Percentiles rank a stretch among this genome's conserved stretches.
Evolutionary conservation across 2,113 vertebrate species (phyloP).

Genomic region (Axis porcinus): DNA sequence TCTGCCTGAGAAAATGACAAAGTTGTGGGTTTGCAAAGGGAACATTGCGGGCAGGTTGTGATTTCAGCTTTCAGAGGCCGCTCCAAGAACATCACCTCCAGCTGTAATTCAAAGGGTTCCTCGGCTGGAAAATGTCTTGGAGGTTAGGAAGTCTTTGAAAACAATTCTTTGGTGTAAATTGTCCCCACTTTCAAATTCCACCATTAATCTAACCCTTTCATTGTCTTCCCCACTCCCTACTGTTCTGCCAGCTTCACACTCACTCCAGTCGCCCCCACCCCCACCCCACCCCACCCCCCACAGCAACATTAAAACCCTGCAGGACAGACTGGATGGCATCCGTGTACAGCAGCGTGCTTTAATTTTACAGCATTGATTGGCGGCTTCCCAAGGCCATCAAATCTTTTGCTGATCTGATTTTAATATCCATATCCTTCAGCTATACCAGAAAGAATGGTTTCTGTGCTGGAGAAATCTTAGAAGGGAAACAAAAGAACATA

Average conservation of each 20-base stretch:
- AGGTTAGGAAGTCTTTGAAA: slow-evolving; percentile 23
- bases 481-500: slow-evolving; percentile 47
- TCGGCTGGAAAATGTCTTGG: neutral
- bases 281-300: fast-evolving
- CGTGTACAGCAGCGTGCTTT: fast-evolving
- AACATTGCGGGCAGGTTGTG: neutral
- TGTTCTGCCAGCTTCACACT: neutral
- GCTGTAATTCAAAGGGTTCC: neutral
- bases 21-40: neutral
- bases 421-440: neutral
- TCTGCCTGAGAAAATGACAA: slow-evolving; percentile 1
- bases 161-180: neutral
- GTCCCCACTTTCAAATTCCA: neutral
- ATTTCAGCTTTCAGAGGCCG: neutral
- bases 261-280: too few relatives aligned
- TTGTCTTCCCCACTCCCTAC: neutral
- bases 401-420: neutral
- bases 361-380: neutral
- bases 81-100: neutral
- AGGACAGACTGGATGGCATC: neutral
- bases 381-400: neutral
- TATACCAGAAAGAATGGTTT: neutral
- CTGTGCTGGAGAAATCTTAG: neutral
- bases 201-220: slow-evolving; percentile 7
- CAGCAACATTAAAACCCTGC: neutral